Evolutionary conservation across 2,888 invertebrate genomes (phyloP), one percentile per base, ranked within the genome.

Genomic region (Aleiodes testaceus): DNA sequence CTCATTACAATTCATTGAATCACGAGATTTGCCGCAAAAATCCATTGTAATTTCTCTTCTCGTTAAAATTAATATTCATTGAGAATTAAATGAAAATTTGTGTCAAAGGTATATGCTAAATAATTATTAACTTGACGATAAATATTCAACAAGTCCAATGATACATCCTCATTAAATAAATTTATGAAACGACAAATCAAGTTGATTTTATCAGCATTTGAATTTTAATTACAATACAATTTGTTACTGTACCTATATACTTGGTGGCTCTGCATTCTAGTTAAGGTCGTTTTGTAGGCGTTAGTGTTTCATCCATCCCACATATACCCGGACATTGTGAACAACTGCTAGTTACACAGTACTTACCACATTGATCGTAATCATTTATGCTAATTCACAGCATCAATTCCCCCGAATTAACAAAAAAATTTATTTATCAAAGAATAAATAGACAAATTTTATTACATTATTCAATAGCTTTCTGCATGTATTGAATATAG

Each of bases 281-380:
- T 50, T 69, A 69, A 69, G 69, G 63, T 69, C 69, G 69, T 49
- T 11, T 30, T 50, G 69, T 69, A 50, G 69, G 69, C 63, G 69
- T 55, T 7, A 49, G 30, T 36, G 36, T 36, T 36, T 36, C 36
- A 36, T 55, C 26, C 36, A 36, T 55, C 55, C 55, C 55, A 55
- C 55, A 30, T 36, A 14, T 30, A 55, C 55, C 55, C 55, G 55
- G 55, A 55, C 55, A 14, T 22, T 12, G 52, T 11, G 36, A 36
- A 22, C 16, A 20, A 20, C 20, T 52, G 52, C 16, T 52, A 22
- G 52, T 22, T 52, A 52, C 12, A 16, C 9, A 20, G 12, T 14
- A 50, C 18, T 22, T 49, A 16, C 9, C 16, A 22, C 22, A 22
- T 50, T 50, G 16, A 47, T 47, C 16, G 36, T 36, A 36, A 36